Conservation (phyloP, 2,888 invertebrate species). For the Sepioteuthis lessoniana region DNA sequence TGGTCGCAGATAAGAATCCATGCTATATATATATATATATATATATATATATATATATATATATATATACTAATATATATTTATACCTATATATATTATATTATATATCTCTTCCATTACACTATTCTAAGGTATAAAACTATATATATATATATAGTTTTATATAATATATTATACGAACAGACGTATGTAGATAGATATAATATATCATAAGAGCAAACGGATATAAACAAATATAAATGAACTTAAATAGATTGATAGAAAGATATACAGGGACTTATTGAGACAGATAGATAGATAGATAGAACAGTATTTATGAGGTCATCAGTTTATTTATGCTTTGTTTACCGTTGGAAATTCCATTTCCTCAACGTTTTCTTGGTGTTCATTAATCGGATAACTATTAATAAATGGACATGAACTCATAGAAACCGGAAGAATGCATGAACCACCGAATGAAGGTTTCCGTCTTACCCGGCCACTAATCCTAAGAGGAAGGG, state of each 20-base stretch:
- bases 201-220: no score
- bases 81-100: no score
- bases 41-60: no score
- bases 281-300: background rate
- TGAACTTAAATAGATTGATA: background rate
- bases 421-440: background rate
- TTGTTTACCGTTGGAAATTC: background rate
- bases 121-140: no score
- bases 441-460: background rate
- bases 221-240: no score
- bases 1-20: no score
- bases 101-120: no score
- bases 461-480: background rate
- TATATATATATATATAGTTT: no score
- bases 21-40: no score
- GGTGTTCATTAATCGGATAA: background rate
- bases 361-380: background rate
- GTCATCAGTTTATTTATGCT: background rate
- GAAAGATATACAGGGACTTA: background rate
- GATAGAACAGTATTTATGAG: background rate
- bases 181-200: no score
- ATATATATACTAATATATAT: no score
- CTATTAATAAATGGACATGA: constrained; percentile 12
- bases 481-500: background rate
- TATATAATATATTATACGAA: no score